Base-by-base conservation (phyloP, 2,888 invertebrate genomes). In the Salticus scenicus region DNA sequence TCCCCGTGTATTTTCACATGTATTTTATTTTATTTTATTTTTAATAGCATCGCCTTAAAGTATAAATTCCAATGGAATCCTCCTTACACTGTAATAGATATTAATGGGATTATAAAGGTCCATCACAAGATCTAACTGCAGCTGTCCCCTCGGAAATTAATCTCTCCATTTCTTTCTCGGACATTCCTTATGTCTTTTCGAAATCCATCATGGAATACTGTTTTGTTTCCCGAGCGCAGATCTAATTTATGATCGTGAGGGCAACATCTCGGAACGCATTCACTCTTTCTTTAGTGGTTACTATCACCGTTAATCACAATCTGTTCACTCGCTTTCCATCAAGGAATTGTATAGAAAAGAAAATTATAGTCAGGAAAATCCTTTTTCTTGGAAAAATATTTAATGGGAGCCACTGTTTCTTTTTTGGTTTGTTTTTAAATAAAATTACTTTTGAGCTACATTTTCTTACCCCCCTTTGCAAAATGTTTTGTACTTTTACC, bases 201-300 rank as follows among this genome's bases (percentile, higher is more conserved):
- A 64, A 73, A 79, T 79, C 79, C 72, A 79, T 79, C 79, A 72
- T 41, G 33, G 47, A 57, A 66, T 73, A 57, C 57, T 69, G 81
- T 81, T 73, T 81, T 81, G 81, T 81, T 81, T 70, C 67, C 69
- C 27, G 42, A 81, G 74, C 37, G 70, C 66, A 80, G 80, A 73
- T 73, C 69, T 81, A 74, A 81, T 74, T 79, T 79, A 79, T 79
- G 79, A 79, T 66, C 47, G 27, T 37, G 42, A 28, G 70, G 42
- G 28, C 24, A 70, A 42, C 70, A 70, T 70, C 70, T 42, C 37
- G 17, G 33, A 7, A 27, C 33, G 70, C 28, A 70, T 42, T 28
- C 70, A 8, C 24, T 42, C 37, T 37, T 27, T 42, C 42, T 7
- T 42, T 30, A 47, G 47, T 33, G 51, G 80, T 78, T 78, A 42